These are phyloP conservation scores for Fregata magnificens DNA, from an alignment of 2,113 vertebrate genomes.

Conservation along the genomic window DNA sequence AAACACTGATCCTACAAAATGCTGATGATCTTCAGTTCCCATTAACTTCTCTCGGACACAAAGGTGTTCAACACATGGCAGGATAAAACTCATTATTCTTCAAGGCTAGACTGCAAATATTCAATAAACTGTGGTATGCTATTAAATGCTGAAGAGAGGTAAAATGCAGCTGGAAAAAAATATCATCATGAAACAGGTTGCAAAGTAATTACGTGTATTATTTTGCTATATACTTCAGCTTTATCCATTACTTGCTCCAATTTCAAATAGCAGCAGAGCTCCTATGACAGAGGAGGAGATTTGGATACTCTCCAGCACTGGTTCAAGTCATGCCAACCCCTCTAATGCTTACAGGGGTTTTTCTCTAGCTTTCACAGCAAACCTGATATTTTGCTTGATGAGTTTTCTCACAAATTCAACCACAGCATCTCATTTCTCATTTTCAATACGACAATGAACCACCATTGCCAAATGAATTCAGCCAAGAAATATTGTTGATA, in stretches of 20 bases:
- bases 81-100: constrained; percentile 23
- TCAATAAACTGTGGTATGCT: not conserved
- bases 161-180: not conserved
- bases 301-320: not conserved
- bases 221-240: not conserved
- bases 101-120: not conserved
- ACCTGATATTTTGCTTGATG: not conserved
- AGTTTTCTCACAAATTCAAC: not conserved
- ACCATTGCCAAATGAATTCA: not conserved
- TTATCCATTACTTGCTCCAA: not conserved
- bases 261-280: not conserved
- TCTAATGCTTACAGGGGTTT: not conserved
- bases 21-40: not conserved
- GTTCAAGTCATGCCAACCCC: not conserved
- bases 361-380: not conserved
- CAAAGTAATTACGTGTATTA: constrained; percentile 22
- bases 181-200: not conserved
- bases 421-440: not conserved
- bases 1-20: not conserved
- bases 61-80: not conserved
- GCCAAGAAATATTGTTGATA: not conserved
- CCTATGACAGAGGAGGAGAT: not conserved
- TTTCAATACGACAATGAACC: not conserved
- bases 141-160: not conserved
- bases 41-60: not conserved